These are phyloP conservation scores for Sphaerodactylus townsendi DNA, from an alignment of 2,113 vertebrate species.

Conservation along the genomic window DNA sequence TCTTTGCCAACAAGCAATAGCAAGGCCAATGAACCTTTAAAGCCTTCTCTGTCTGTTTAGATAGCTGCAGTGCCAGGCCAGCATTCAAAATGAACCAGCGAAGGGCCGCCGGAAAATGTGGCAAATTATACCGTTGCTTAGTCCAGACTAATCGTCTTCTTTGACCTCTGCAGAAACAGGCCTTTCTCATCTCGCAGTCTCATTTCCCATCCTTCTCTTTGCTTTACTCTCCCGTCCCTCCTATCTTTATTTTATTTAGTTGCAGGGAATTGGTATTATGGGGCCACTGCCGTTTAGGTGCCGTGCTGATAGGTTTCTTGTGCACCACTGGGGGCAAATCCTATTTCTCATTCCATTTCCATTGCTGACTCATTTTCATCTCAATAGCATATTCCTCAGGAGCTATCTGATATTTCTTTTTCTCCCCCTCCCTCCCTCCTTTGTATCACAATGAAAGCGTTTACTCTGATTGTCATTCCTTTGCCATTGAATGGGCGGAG, in stretches of 20 bases:
- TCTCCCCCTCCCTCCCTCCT: conserved; percentile 23
- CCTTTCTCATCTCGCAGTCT: conserved; percentile 73
- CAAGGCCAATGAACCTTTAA: conserved; percentile 76
- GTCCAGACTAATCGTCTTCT: conserved; percentile 69
- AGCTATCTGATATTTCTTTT: conserved; percentile 59
- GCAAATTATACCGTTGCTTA: conserved; percentile 71
- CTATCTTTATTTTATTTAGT: conserved; percentile 69
- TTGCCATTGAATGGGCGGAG: conserved; percentile 10
- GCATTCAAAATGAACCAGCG: conserved; percentile 70
- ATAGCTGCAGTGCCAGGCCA: conserved; percentile 72
- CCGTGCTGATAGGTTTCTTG: conserved; percentile 54
- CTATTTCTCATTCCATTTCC: conserved; percentile 74
- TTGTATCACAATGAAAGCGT: conserved; percentile 73
- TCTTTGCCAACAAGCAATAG: conserved; percentile 70
- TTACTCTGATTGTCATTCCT: conserved; percentile 60
- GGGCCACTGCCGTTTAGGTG: conserved; percentile 48
- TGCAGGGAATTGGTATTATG: conserved; percentile 56
- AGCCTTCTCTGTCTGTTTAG: conserved; percentile 72
- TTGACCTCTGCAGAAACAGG: conserved; percentile 68
- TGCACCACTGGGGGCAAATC: conserved; percentile 58
- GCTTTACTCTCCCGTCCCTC: conserved; percentile 63
- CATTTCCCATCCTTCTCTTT: conserved; percentile 66
- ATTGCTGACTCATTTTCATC: conserved; percentile 71
- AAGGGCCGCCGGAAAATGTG: conserved; percentile 74
- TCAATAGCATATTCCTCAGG: conserved; percentile 64